Base-by-base conservation (phyloP, 2,113 vertebrate genomes). In the Chrysemys picta region DNA sequence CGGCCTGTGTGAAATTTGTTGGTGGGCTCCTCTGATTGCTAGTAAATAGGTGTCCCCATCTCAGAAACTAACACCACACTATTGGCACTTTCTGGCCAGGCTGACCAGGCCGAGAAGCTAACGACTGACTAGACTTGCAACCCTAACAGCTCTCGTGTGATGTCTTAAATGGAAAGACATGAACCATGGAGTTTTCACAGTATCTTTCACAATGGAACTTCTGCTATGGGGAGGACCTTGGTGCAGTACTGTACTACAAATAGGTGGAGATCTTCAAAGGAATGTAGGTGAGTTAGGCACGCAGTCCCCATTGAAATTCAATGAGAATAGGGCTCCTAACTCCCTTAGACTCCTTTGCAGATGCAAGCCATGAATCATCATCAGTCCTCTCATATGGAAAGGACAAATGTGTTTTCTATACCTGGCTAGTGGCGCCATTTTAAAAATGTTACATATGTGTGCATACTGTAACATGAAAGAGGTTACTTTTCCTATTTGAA, bases 1-100 rank as follows among this genome's bases (percentile, higher is more conserved):
- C 50, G 25, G 86, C 59, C 81, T 88, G 75, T 45, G 54, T 84
- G 86, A 92, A 88, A 92, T 84, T 80, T 84, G 72, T 79, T 88
- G 76, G 86, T 89, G 82, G 84, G 82, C 62, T 93, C 87, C 85
- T 81, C 82, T 59, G 57, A 81, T 82, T 89, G 87, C 87, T 89
- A 93, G 72, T 89, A 85, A 89, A 82, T 78, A 53, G 45, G 87
- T 89, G 76, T 85, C 85, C 62, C 76, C 78, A 85, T 75, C 76
- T 89, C 91, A 81, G 89, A 82, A 91, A 86, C 84, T 65, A 87
- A 85, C 50, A 8, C 78, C 45, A 65, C 45, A 81, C 82, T 85
- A 57, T 85, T 89, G 91, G 87, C 87, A 89, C 65, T 92, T 87
- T 49, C 17, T 42, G 57, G 53, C 45, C 45, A 45, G 45, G 78